Evolutionary conservation across 2,797 vertebrate genomes (phyloP).

Genomic region (Poecilia picta): DNA sequence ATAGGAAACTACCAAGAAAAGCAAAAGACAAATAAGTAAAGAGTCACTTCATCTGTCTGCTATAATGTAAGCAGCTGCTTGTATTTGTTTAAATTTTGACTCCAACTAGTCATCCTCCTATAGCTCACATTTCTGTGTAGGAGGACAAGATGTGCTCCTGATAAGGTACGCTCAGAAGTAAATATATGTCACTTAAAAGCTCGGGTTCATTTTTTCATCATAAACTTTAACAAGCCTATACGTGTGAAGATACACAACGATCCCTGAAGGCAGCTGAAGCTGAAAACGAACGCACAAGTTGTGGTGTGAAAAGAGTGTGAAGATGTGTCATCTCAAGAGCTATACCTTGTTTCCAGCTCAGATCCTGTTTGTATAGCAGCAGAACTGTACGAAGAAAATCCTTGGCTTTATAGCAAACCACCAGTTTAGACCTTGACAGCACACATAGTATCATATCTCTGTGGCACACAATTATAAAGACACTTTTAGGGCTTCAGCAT

Average conservation of each 20-base stretch:
- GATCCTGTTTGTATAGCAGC: slow-evolving; percentile 72
- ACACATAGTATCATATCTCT: slow-evolving; percentile 85
- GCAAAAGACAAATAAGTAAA: neutral
- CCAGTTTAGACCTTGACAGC: slow-evolving; percentile 73
- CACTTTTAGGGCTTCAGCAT: neutral
- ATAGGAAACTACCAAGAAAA: neutral
- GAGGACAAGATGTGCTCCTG: neutral
- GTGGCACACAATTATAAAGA: slow-evolving; percentile 37
- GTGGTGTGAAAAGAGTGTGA: neutral
- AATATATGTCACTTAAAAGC: neutral
- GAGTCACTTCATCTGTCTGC: neutral
- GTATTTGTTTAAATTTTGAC: neutral
- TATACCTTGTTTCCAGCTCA: slow-evolving; percentile 87
- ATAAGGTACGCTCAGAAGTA: neutral
- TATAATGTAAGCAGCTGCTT: neutral
- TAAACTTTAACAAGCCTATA: neutral
- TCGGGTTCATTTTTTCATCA: neutral
- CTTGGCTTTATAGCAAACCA: slow-evolving; percentile 93
- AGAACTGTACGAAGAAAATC: slow-evolving; percentile 86
- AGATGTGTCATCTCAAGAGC: neutral
- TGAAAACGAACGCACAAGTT: neutral
- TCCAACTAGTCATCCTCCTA: neutral
- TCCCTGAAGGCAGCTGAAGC: neutral
- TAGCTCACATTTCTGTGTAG: neutral
- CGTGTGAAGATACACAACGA: neutral